phyloP scores from a whole-genome alignment of 2,113 vertebrate genomes.

The Perognathus longimembris region DNA sequence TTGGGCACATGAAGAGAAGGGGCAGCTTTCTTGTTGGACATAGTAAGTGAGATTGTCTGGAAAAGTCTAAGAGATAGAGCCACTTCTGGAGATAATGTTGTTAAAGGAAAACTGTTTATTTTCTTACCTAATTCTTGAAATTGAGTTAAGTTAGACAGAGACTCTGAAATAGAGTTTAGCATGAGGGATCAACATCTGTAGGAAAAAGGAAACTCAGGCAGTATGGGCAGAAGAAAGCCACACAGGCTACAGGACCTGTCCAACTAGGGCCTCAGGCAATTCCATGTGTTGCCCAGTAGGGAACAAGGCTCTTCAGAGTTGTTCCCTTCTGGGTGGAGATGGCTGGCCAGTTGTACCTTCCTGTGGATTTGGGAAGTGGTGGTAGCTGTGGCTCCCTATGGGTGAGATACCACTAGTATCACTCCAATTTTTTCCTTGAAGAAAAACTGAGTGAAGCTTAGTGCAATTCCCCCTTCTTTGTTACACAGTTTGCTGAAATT shows the following conservation, averaged over 20 bases:
- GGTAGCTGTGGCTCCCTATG: neutral
- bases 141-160: neutral
- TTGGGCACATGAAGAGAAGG: neutral
- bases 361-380: neutral
- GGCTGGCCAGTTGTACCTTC: neutral
- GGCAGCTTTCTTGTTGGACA: neutral
- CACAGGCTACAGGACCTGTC: neutral
- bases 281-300: neutral
- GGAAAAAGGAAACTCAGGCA: neutral
- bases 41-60: neutral
- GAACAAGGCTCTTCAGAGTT: neutral
- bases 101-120: neutral
- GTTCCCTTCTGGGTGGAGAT: neutral
- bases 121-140: neutral
- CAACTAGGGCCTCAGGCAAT: neutral
- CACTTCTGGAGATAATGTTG: neutral
- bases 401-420: neutral
- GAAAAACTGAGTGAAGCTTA: neutral
- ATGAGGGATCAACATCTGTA: neutral
- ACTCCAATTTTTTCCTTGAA: neutral
- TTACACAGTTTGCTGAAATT: slow-evolving; percentile 32
- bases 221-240: neutral
- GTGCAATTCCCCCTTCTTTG: neutral
- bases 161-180: neutral
- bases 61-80: neutral